These are phyloP conservation scores for Phaethon lepturus DNA, from an alignment of 2,113 vertebrate species.

Conservation along the genomic window DNA sequence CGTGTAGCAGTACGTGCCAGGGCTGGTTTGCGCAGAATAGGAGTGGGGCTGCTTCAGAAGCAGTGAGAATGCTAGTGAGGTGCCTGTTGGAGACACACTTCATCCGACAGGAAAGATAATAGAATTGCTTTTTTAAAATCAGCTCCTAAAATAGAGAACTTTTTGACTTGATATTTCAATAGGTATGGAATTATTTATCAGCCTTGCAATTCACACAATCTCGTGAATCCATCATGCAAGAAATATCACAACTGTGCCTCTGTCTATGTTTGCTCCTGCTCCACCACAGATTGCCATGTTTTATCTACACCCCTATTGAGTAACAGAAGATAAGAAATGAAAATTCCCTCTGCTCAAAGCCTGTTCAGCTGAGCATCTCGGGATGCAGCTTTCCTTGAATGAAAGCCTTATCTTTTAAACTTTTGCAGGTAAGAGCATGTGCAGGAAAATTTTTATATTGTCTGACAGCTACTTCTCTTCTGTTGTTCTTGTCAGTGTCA, in stretches of 20 bases:
- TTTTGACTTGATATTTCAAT: slow-evolving; percentile 15
- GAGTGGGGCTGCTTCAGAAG: background rate
- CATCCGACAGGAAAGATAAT: background rate
- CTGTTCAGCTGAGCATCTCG: background rate
- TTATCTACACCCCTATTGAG: background rate
- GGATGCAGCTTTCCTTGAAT: background rate
- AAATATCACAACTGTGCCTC: background rate
- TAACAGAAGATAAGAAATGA: background rate
- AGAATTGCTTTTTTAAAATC: background rate
- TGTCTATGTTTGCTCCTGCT: background rate
- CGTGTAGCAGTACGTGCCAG: rapidly evolving
- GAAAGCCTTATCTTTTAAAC: background rate
- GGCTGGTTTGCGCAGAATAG: background rate
- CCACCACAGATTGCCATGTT: background rate
- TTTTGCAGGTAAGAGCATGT: background rate
- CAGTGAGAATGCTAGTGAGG: background rate
- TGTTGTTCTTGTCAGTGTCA: background rate
- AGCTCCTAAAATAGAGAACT: background rate
- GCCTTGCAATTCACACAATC: background rate
- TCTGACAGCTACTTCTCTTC: background rate
- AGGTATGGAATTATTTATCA: background rate
- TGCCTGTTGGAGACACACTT: background rate
- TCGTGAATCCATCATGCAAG: rapidly evolving
- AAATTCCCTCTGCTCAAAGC: background rate
- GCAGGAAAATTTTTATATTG: background rate